Evolutionary conservation across 2,797 vertebrate species (phyloP), one percentile per base, ranked within the genome.

Genomic region (Lindbergichthys nudifrons): DNA sequence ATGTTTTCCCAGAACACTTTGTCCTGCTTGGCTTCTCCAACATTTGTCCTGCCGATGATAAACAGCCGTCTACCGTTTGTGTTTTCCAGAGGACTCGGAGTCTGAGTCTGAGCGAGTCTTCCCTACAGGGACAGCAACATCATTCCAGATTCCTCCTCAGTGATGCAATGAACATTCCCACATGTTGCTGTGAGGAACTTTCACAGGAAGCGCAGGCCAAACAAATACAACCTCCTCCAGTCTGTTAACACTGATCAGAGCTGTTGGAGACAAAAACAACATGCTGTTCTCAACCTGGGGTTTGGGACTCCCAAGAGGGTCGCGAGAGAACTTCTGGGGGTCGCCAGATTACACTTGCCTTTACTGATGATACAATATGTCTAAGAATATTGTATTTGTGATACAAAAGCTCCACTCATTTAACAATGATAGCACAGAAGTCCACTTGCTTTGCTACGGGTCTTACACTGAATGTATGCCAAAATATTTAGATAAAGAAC

Each of bases 81-180:
- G 83, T 75, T 84, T 87, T 82, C 52, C 70, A 70, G 50, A 13
- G 41, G 45, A 60, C 69, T 48, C 64, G 47, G 36, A 63, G 46
- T 77, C 59, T 70, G 54, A 83, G 58, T 72, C 62, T 4, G 66
- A 80, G 50, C 69, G 51, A 85, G 77, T 81, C 66, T 83, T 87
- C 81, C 83, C 86, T 80, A 74, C 67, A 86, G 86, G 80, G 87
- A 86, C 75, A 5, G 47, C 65, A 81, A n/a, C 76, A 83, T 80
- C 81, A 77, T 73, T 83, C 81, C 82, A 87, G 82, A 91, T 91
- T 89, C 89, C 83, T 87, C 73, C 59, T 68, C 10, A 60, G 30
- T 89, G 87, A 89, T 77, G 89, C 75, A 87, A 85, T 85, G 63
- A 82, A 85, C 83, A 83, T 84, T 85, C 85, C 87, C 87, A 87